Base-by-base conservation (phyloP, 2,888 invertebrate species). In the Cryptus viduatorius region DNA sequence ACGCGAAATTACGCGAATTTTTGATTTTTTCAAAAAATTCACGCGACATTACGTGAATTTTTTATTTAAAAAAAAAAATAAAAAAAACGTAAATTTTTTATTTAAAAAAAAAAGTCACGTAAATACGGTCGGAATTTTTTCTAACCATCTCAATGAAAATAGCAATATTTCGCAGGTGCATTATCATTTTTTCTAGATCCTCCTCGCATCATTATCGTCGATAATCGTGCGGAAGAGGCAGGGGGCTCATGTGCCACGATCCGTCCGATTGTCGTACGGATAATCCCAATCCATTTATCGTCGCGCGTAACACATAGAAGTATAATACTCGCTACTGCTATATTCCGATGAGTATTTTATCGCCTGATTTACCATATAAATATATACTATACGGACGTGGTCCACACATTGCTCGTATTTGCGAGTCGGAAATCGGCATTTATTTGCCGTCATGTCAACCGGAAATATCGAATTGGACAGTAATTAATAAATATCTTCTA, bases 171-270 rank as follows among this genome's bases (percentile, higher is more conserved):
- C 8, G 37, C 37, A 37, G 4, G 4, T 37, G 37, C 37, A 37
- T 37, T 37, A 37, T 7, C 37, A 37, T 37, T 37, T 37, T 37
- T 37, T 37, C 37, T 37, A 37, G 37, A 37, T 37, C 64, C 37
- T 42, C 46, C n/a, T 16, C 31, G 56, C 42, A 78, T 71, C 68
- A 81, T 83, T 82, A 37, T 73, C 46, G n/a, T 79, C 50, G 24
- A 44, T 56, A 82, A 82, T 85, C 71, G 61, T 69, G 78, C 85
- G 87, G 83, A 87, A 86, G 68, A 84, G 88, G 86, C 88, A 86
- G 87, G 89, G 77, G 90, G 88, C 90, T 90, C 88, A 80, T 86
- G 61, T 86, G 87, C 87, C 89, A 19, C 86, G 46, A 75, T 87
- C 86, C 88, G 84, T 87, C 68, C 82, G 72, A 89, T 84, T 53